Evolutionary conservation across 2,888 invertebrate species (phyloP).

Genomic region (Chaetogeoica ovagalla): DNA sequence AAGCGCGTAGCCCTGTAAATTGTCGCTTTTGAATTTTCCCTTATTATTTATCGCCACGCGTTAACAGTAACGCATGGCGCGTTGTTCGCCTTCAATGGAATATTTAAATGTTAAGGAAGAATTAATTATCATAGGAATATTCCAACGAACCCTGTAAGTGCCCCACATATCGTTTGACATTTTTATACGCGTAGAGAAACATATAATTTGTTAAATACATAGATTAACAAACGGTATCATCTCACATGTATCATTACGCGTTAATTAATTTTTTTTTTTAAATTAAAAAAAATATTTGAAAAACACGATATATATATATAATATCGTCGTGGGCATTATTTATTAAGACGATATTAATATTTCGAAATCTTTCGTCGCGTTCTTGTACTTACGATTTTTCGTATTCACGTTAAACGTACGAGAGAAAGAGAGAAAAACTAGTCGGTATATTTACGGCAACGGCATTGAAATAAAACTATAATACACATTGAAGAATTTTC

Average conservation of each 20-base stretch:
- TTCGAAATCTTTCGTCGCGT: neutral
- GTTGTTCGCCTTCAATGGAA: neutral
- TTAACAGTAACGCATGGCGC: neutral
- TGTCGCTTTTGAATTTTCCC: neutral
- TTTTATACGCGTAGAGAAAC: neutral
- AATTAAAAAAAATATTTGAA: no score
- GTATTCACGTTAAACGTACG: neutral
- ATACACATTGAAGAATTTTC: neutral
- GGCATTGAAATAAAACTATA: neutral
- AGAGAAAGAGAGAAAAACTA: neutral
- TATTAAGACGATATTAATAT: no score
- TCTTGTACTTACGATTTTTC: neutral
- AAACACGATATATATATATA: no score
- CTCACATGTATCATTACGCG: no score
- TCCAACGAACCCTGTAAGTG: neutral
- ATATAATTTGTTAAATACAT: no score
- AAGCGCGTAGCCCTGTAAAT: neutral
- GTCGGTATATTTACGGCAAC: neutral
- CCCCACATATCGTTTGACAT: neutral
- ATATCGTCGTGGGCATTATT: no score
- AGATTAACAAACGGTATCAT: no score
- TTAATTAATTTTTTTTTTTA: no score
- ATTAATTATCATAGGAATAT: neutral
- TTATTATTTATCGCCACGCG: conserved; percentile 25
- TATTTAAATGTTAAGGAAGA: neutral